Base-by-base conservation (phyloP, 2,797 vertebrate genomes). In the Eulemur albifrons region DNA sequence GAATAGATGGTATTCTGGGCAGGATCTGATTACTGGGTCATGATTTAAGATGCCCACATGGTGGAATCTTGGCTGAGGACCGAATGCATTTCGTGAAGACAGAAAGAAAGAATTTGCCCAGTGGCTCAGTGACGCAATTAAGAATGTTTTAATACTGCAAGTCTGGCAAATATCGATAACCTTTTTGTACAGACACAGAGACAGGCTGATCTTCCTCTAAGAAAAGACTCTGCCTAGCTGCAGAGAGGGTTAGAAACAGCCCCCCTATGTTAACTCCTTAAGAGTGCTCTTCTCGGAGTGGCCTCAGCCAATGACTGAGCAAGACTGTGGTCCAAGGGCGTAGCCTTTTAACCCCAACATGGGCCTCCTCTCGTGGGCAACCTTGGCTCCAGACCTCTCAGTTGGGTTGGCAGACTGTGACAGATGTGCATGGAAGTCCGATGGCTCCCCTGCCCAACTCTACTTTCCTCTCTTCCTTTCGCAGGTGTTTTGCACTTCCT, bases 111-210 rank as follows among this genome's bases (percentile, higher is more conserved):
- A 90, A 85, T 76, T 84, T 50, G 4, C 23, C 45, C 10, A 59
- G 25, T 59, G 14, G 48, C 75, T 96, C 65, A 65, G 18, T 84
- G 59, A 52, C 11, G 27, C 43, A 40, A 50, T 76, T 35, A 59
- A 79, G n/a, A 90, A 30, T 67, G 4, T 81, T 93, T 92, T 94
- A 90, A 90, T 87, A 67, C 73, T 73, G 79, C 27, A 88, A 85
- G 48, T 75, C 61, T 88, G 38, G 61, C 4, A 80, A 93, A 77
- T 30, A 35, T 45, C 81, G 30, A 80, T 75, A 52, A 90, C 30
- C 30, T 61, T 93, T 90, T 40, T 54, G 45, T 23, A 35, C 15
- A 90, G 65, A 79, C 1, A 21, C 57, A 75, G 86, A 77, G 67
- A 90, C 43, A 73, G 21, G 48, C 61, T 85, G 76, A 52, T 61